Percentiles rank a stretch among this genome's conserved stretches.
Conservation (phyloP, 2,797 vertebrate species). For the Meriones psammophilus region DNA sequence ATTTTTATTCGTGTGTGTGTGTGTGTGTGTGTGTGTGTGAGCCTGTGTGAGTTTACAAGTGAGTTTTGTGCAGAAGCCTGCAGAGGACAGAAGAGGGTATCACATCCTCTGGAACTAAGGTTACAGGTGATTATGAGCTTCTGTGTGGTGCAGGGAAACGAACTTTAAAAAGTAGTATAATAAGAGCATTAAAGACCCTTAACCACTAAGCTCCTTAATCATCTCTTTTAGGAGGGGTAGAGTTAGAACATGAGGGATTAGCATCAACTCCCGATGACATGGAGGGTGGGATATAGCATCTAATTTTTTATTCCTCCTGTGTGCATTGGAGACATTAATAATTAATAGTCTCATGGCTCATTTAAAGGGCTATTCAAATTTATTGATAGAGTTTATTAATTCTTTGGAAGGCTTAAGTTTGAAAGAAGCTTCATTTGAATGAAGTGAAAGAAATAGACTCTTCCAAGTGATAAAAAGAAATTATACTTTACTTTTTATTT, state of each 20-base stretch:
- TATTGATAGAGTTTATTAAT: background rate
- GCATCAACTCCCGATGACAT: background rate
- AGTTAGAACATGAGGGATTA: background rate
- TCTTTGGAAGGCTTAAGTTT: conserved; percentile 6
- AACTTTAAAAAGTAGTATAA: background rate
- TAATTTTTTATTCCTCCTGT: background rate
- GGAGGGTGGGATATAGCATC: background rate
- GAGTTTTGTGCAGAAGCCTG: too few relatives aligned
- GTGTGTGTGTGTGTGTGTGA: background rate
- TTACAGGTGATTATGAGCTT: background rate
- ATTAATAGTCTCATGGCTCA: background rate
- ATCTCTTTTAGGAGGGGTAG: background rate
- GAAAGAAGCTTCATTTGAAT: background rate
- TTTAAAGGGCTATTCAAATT: conserved; percentile 25
- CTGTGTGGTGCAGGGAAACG: background rate
- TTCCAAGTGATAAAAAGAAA: background rate
- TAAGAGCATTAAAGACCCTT: background rate
- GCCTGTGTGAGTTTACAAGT: background rate
- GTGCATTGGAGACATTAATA: background rate
- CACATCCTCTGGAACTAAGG: background rate
- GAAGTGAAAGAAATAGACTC: background rate
- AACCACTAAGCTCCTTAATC: background rate
- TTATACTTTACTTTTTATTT: background rate
- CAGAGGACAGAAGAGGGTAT: background rate
- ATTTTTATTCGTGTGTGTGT: background rate